Conservation (phyloP, 1,140 invertebrate species). For the Tribolium castaneum region DNA sequence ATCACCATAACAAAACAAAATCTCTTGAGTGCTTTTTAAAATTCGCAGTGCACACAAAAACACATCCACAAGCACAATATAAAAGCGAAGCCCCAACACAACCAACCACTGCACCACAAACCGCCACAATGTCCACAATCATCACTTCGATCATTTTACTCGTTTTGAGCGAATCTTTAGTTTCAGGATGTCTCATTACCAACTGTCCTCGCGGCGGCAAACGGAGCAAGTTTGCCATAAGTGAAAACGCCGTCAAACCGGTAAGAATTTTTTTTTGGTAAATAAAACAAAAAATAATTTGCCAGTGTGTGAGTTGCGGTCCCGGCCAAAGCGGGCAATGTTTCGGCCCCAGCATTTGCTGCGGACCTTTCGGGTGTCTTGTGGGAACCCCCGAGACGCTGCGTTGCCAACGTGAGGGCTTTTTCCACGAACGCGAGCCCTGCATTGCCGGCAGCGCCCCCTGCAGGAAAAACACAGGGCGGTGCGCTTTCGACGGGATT, state of each 20-base stretch:
- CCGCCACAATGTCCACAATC: constrained; percentile 32
- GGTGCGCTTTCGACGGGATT: constrained; percentile 67
- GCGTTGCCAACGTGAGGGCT: constrained; percentile 63
- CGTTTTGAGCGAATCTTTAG: constrained; percentile 47
- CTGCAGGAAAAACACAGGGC: constrained; percentile 66
- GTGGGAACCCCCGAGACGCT: constrained; percentile 66
- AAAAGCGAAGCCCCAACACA: constrained; percentile 16
- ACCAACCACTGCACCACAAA: neutral
- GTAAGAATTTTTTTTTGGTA: constrained; percentile 50
- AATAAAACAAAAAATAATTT: neutral
- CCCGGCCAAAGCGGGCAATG: constrained; percentile 66
- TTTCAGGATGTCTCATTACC: constrained; percentile 66
- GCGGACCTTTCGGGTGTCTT: constrained; percentile 67
- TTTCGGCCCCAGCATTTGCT: constrained; percentile 68
- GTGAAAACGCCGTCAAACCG: constrained; percentile 59
- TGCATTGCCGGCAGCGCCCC: constrained; percentile 66
- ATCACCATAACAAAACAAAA: constrained; percentile 47
- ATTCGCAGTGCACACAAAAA: constrained; percentile 22
- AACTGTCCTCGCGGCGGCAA: constrained; percentile 69
- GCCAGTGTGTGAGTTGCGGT: constrained; percentile 66
- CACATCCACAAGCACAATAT: constrained; percentile 27
- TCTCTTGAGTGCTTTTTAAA: constrained; percentile 36
- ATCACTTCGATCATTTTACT: constrained; percentile 36
- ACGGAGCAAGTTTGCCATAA: constrained; percentile 60
- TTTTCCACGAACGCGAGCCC: constrained; percentile 64